Conservation (phyloP, 2,888 invertebrate genomes). For the Caenorhabditis plicata region DNA sequence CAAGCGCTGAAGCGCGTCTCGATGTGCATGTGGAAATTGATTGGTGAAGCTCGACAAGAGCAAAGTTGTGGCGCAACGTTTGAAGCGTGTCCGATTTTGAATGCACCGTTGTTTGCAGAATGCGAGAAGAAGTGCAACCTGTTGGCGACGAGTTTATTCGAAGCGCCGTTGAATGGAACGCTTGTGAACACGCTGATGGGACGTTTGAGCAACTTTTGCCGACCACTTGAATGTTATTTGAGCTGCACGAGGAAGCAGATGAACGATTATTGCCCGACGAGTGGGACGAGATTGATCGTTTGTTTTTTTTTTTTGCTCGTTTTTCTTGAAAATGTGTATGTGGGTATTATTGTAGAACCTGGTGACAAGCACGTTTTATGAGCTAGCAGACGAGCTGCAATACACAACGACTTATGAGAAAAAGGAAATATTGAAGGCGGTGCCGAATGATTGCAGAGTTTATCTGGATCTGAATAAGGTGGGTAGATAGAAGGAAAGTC, state of each 20-base stretch:
- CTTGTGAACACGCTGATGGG: slow-evolving; percentile 2
- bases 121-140: background rate
- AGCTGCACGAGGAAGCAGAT: slow-evolving; percentile 7
- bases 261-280: slow-evolving; percentile 9
- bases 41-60: background rate
- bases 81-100: too few species aligned
- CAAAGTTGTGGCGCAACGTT: too few species aligned
- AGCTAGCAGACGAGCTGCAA: background rate
- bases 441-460: slow-evolving; percentile 2
- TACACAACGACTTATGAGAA: background rate
- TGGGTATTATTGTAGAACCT: background rate
- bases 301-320: background rate
- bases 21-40: slow-evolving; percentile 3
- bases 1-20: background rate
- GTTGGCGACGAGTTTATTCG: background rate
- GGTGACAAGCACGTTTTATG: slow-evolving; percentile 3
- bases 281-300: slow-evolving; percentile 8
- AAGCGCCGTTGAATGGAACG: background rate
- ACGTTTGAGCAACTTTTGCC: background rate
- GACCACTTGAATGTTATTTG: slow-evolving; percentile 7
- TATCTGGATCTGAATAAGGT: slow-evolving; percentile 1
- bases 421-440: background rate
- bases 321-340: background rate
- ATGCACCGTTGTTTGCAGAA: background rate
- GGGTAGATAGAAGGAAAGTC: too few species aligned